Conservation (phyloP, 2,888 invertebrate species). For the Melangyna quadrimaculata region DNA sequence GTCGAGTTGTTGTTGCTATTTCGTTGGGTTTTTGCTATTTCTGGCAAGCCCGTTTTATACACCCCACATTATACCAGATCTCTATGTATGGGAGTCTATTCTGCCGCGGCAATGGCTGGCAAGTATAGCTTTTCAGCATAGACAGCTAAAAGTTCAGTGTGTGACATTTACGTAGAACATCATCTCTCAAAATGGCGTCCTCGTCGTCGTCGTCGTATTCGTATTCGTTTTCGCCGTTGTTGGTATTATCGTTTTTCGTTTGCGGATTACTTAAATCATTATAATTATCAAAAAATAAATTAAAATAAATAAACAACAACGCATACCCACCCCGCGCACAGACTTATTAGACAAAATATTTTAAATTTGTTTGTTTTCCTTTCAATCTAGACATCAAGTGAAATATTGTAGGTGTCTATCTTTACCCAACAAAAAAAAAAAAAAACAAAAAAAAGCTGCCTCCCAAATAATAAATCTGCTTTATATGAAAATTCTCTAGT, state of each 20-base stretch:
- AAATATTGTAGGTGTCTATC: too few species aligned
- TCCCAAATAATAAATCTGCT: not conserved
- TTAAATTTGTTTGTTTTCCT: slow-evolving; percentile 6
- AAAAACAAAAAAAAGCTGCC: slow-evolving; percentile 13
- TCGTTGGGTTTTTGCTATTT: slow-evolving; percentile 68
- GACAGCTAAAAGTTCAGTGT: slow-evolving; percentile 72
- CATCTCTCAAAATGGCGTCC: slow-evolving; percentile 72
- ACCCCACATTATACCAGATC: slow-evolving; percentile 44
- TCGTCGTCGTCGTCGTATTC: too few species aligned
- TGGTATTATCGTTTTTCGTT: slow-evolving; percentile 35
- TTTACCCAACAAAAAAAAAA: not conserved
- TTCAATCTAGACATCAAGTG: slow-evolving; percentile 23
- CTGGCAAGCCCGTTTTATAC: slow-evolving; percentile 68
- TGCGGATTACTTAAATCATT: slow-evolving; percentile 51
- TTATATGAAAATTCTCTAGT: not conserved
- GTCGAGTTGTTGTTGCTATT: slow-evolving; percentile 5
- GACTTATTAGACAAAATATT: not conserved
- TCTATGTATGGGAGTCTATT: slow-evolving; percentile 65
- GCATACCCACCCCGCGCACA: not conserved
- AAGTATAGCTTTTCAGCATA: slow-evolving; percentile 72
- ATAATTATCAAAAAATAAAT: slow-evolving; percentile 28
- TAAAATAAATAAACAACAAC: slow-evolving; percentile 7
- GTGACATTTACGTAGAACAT: slow-evolving; percentile 72
- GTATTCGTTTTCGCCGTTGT: slow-evolving; percentile 64
- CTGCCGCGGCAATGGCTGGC: slow-evolving; percentile 43